A percentile compares a stretch with the other conserved stretches of the same genome.
Conservation (phyloP, 2,797 vertebrate genomes). For the Jordanella pulchra region DNA sequence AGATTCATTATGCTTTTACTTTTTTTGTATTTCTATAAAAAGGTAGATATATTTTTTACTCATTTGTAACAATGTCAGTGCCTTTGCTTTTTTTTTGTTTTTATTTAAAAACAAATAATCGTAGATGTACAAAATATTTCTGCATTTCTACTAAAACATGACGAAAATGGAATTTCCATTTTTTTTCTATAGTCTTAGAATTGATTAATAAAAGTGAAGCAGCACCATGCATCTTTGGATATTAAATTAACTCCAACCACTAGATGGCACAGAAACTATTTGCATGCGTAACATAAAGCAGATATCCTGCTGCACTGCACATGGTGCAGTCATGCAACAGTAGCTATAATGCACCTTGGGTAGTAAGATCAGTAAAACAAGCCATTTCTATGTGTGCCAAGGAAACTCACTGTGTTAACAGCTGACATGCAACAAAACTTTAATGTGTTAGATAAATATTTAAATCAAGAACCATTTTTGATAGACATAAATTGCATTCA, state of each 20-base stretch:
- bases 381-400: slow-evolving; percentile 25
- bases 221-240: neutral
- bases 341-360: slow-evolving; percentile 30
- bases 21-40: slow-evolving; percentile 25
- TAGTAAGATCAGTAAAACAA: slow-evolving; percentile 27
- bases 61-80: slow-evolving; percentile 17
- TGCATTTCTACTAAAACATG: slow-evolving; percentile 47
- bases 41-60: slow-evolving; percentile 42
- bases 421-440: slow-evolving; percentile 45
- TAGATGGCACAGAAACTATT: slow-evolving; percentile 52
- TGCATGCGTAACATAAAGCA: neutral
- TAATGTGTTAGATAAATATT: slow-evolving; percentile 34
- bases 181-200: neutral
- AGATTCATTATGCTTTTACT: slow-evolving; percentile 5
- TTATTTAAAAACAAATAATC: slow-evolving; percentile 53
- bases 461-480: slow-evolving; percentile 17
- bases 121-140: slow-evolving; percentile 57
- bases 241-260: slow-evolving; percentile 17
- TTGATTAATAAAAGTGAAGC: neutral
- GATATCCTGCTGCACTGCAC: slow-evolving; percentile 40
- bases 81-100: slow-evolving; percentile 53
- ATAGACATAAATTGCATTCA: slow-evolving; percentile 44
- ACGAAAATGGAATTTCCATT: slow-evolving; percentile 4
- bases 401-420: slow-evolving; percentile 33
- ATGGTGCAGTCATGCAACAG: slow-evolving; percentile 65